Evolutionary conservation across 2,113 vertebrate genomes (phyloP), one percentile per base, ranked within the genome.

Genomic region (Nothoprocta perdicaria): DNA sequence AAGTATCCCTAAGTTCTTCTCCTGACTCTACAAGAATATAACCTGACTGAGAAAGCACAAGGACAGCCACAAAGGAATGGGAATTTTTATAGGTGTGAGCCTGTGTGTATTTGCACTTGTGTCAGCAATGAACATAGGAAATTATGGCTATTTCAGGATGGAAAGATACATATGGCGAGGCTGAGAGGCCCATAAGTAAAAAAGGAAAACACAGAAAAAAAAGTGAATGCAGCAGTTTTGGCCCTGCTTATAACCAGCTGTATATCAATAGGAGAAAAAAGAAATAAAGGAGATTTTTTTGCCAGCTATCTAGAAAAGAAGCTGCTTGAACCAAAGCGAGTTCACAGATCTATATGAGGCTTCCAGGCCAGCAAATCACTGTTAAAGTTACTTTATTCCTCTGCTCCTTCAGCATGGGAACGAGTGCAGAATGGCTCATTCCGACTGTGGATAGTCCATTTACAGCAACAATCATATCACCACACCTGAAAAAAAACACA

Each of bases 351-450:
- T 98, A 98, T 15, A 98, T 97, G 68, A 99, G 98, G 96, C 99
- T 99, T 95, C 99, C 99, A 24, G 99, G 99, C 99, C 99, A 99
- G 94, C 99, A 99, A 92, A 99, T 98, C 72, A 99, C 99, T 0
- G 99, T 99, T 41, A 99, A 98, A 14, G 98, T 99, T 89, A 99
- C 99, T 95, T 99, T 98, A 97, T 98, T 99, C 78, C 99, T 98
- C 95, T 99, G 99, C 95, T 99, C 99, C 97, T 99, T 99, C 97
- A 99, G 92, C 99, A 99, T 99, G 84, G 99, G 99, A 57, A 99
- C 99, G 8, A 99, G 96, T 1, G 99, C 99, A 0, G 99, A 99
- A 96, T 99, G 99, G 97, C 99, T 99, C 99, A 99, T 99, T 87
- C 99, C 99, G 73, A 98, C 98, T 0, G 99, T 99, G 5, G 99